Conservation (phyloP, 2,113 vertebrate genomes). For the Rhea pennata region DNA sequence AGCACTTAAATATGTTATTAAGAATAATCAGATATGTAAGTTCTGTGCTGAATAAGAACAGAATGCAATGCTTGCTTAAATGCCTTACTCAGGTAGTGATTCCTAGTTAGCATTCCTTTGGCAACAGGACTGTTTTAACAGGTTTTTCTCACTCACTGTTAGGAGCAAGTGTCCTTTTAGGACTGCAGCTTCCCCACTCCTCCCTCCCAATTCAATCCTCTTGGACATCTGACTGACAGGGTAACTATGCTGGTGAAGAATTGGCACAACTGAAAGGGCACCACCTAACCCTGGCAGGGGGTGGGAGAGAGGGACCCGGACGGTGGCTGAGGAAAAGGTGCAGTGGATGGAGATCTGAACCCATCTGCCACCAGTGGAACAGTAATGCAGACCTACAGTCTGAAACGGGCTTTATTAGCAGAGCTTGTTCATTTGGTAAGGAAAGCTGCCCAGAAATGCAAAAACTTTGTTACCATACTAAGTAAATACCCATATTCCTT, state of each 20-base stretch:
- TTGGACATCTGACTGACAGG: fast-evolving
- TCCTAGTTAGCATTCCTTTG: too few species aligned
- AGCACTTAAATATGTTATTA: fast-evolving
- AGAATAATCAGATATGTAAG: fast-evolving
- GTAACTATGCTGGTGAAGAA: fast-evolving
- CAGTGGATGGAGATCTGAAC: not conserved
- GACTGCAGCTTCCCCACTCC: not conserved
- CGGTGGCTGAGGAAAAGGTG: not conserved
- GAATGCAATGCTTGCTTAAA: not conserved
- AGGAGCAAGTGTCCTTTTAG: not conserved
- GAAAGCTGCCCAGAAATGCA: not conserved
- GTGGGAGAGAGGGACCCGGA: not conserved
- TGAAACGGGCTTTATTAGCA: fast-evolving
- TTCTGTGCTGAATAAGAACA: not conserved
- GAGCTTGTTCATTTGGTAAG: not conserved
- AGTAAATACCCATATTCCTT: not conserved
- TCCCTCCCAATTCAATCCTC: not conserved
- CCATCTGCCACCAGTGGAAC: fast-evolving
- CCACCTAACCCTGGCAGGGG: fast-evolving
- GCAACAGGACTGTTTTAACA: not conserved
- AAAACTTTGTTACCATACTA: fast-evolving
- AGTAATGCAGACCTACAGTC: fast-evolving
- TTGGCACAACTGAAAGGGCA: not conserved
- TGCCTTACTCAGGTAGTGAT: fast-evolving
- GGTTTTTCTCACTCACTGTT: not conserved